These are phyloP conservation scores for Eidolon dupreanum DNA, from an alignment of 2,797 vertebrate species.

Conservation along the genomic window DNA sequence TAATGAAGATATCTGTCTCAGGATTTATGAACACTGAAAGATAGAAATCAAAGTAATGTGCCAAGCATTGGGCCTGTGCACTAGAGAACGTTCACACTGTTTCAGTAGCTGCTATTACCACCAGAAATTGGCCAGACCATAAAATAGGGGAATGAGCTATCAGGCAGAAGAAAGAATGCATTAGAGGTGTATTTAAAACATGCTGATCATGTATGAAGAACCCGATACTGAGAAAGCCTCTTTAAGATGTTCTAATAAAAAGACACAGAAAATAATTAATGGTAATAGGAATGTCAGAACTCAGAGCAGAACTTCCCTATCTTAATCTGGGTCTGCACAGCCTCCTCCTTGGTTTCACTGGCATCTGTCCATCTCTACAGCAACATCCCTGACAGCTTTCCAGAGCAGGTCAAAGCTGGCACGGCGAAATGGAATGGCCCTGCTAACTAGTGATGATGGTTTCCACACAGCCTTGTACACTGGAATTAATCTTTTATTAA, in stretches of 20 bases:
- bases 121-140: neutral
- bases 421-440: neutral
- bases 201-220: neutral
- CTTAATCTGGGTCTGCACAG: neutral
- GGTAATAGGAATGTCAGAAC: neutral
- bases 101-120: neutral
- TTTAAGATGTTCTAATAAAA: neutral
- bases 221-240: neutral
- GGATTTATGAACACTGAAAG: neutral
- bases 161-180: neutral
- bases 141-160: neutral
- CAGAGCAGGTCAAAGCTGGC: neutral
- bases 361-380: neutral
- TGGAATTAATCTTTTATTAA: conserved; percentile 74
- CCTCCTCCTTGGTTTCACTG: neutral
- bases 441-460: neutral
- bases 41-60: neutral
- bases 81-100: neutral
- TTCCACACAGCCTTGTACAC: conserved; percentile 43
- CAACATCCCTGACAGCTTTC: neutral
- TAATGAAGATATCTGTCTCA: neutral
- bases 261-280: neutral
- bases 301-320: neutral
- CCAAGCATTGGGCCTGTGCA: neutral
- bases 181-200: neutral